Base-by-base conservation (phyloP, 2,113 vertebrate genomes). In the Progne subis region DNA sequence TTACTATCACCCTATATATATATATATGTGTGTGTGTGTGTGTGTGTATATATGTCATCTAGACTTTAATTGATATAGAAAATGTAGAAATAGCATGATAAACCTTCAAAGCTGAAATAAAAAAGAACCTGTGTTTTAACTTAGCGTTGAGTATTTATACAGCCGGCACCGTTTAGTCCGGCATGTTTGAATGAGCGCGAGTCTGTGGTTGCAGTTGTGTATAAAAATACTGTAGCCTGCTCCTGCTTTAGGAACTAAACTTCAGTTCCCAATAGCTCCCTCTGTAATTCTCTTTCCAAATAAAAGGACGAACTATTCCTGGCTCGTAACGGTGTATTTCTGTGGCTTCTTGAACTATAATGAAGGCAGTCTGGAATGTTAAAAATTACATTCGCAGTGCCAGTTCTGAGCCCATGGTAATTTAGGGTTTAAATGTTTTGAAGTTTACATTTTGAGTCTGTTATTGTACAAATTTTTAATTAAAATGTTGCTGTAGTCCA, bases 221-320 rank as follows among this genome's bases (percentile, higher is more conserved):
- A 97, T 97, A 98, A 98, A 99, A 98, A 98, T 98, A 98, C 96
- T 96, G 96, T 80, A 94, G 95, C 93, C 95, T 65, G 83, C 96
- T 96, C 91, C 90, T 97, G 90, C 96, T 97, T 97, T 95, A 96
- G 81, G 96, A 97, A 63, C 96, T 97, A 69, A 95, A 95, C 94
- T 96, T 49, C 89, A 44, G 72, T 94, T 98, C 97, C 95, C 97
- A 98, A 98, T 93, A 71, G 86, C 89, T 95, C 31, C 95, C 97
- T 98, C 97, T 98, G 95, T 98, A 98, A 98, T 98, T 98, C 98
- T 98, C 97, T 96, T 97, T 98, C 97, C 97, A 98, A 98, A 98
- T 98, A 98, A 99, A 98, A 98, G 97, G 97, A 98, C 97, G 93
- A 97, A 96, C 98, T 98, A 98, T 98, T 98, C 97, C 98, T 98